A percentile compares a stretch with the other conserved stretches of the same genome.
These are phyloP conservation scores for Corythaeola cristata DNA, from an alignment of 2,113 vertebrate genomes.

Conservation along the genomic window DNA sequence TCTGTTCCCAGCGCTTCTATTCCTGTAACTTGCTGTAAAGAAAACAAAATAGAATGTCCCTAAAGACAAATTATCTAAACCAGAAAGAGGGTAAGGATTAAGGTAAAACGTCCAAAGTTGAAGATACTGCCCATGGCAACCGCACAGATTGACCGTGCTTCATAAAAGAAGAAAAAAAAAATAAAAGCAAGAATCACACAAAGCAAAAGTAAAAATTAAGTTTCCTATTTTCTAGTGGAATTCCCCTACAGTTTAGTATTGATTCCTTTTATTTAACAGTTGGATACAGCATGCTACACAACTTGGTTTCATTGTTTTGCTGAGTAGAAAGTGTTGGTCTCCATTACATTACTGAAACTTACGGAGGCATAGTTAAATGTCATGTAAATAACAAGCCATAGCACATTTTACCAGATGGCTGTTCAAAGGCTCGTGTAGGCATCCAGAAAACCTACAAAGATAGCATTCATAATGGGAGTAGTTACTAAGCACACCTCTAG, in stretches of 20 bases:
- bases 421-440: neutral
- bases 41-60: neutral
- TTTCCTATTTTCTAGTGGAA: neutral
- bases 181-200: neutral
- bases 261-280: neutral
- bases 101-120: constrained; percentile 73
- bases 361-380: neutral
- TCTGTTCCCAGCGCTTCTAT: neutral
- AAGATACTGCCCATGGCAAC: neutral
- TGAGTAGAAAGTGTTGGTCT: neutral
- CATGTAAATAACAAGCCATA: neutral
- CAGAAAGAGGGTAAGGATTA: constrained; percentile 81
- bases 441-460: neutral
- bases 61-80: neutral
- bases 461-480: neutral
- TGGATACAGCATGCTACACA: neutral
- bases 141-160: neutral
- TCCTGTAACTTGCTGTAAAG: neutral
- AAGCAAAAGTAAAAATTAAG: neutral
- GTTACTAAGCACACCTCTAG: neutral
- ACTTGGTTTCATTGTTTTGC: neutral
- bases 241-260: neutral
- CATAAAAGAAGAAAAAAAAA: neutral
- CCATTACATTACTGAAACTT: neutral
- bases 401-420: neutral